phyloP scores from a whole-genome alignment of 2,888 invertebrate genomes.

The Ophion obscuratus region DNA sequence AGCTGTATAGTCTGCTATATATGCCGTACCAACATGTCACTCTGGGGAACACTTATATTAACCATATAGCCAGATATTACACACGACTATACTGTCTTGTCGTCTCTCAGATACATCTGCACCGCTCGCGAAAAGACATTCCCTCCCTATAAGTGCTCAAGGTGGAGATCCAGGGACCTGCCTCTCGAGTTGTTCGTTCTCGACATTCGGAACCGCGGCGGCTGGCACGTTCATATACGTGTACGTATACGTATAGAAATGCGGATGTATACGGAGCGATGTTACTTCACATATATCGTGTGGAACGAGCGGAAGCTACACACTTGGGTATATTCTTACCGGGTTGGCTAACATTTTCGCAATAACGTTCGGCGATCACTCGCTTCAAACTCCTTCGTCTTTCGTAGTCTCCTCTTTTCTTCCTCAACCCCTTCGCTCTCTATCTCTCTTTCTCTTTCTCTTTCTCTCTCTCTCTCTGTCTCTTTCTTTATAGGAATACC shows the following conservation, averaged over 20 bases:
- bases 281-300: slow-evolving; percentile 25
- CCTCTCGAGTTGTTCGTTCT: slow-evolving; percentile 41
- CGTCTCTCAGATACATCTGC: slow-evolving; percentile 32
- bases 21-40: slow-evolving; percentile 30
- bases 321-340: slow-evolving; percentile 33
- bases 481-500: slow-evolving; percentile 33
- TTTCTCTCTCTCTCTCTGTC: background rate
- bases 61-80: slow-evolving; percentile 18
- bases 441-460: background rate
- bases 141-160: slow-evolving; percentile 19
- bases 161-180: background rate
- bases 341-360: slow-evolving; percentile 55
- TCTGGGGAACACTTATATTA: slow-evolving; percentile 45
- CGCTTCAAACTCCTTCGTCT: slow-evolving; percentile 55
- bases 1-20: slow-evolving; percentile 1
- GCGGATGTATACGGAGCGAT: slow-evolving; percentile 6
- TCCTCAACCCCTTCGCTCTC: background rate
- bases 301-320: slow-evolving; percentile 34
- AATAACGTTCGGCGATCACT: slow-evolving; percentile 62
- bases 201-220: background rate
- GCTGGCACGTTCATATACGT: slow-evolving; percentile 4
- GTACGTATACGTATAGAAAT: slow-evolving; percentile 4
- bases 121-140: slow-evolving; percentile 35
- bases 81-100: slow-evolving; percentile 20
- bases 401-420: slow-evolving; percentile 20